These are phyloP conservation scores for Syndactyla subalaris DNA, from an alignment of 2,797 vertebrate species.

Conservation along the genomic window DNA sequence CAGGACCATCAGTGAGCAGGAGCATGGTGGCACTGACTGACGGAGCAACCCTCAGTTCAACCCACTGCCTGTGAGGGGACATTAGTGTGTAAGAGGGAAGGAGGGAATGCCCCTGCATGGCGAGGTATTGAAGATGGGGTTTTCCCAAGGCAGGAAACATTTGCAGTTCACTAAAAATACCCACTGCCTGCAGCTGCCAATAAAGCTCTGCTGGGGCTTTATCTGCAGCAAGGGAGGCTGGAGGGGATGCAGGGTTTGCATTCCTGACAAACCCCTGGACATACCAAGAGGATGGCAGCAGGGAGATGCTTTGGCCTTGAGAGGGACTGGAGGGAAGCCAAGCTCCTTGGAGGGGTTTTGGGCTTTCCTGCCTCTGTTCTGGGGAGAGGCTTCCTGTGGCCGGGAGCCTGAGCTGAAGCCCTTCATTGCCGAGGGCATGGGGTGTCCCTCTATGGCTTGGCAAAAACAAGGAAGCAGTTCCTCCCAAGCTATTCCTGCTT, in stretches of 20 bases:
- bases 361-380: not conserved
- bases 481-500: not conserved
- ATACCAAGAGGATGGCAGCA: not conserved
- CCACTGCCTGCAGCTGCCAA: not conserved
- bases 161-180: not conserved
- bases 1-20: not conserved
- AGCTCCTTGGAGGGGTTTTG: not conserved
- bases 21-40: fast-evolving
- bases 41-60: not conserved
- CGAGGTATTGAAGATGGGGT: not conserved
- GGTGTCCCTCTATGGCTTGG: not conserved
- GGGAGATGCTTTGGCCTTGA: not conserved
- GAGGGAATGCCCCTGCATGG: not conserved
- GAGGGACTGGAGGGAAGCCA: not conserved
- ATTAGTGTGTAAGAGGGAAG: not conserved
- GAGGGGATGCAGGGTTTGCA: not conserved
- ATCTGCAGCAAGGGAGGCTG: fast-evolving
- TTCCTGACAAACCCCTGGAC: not conserved
- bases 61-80: not conserved
- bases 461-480: not conserved
- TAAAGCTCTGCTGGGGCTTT: not conserved
- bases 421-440: fast-evolving
- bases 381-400: not conserved
- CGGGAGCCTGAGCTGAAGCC: not conserved
- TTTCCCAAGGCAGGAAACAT: not conserved